Evolutionary conservation across 2,888 invertebrate genomes (phyloP).

Genomic region (Yponomeuta sedellus): DNA sequence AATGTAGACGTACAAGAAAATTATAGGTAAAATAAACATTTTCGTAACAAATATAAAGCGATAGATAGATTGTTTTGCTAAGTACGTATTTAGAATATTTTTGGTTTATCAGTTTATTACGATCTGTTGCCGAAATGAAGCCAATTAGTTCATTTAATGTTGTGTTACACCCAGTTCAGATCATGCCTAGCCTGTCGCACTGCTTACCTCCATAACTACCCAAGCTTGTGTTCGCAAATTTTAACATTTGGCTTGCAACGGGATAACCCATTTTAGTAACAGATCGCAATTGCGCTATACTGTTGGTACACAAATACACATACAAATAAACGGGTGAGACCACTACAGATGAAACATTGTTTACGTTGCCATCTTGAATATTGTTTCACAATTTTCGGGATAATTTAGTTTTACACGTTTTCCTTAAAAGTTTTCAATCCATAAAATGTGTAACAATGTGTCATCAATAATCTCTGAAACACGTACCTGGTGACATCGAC

Average conservation of each 20-base stretch:
- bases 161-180: conserved; percentile 71
- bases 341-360: neutral
- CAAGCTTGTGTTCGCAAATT: conserved; percentile 23
- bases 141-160: conserved; percentile 49
- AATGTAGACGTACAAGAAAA: conserved; percentile 27
- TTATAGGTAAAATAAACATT: neutral
- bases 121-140: conserved; percentile 76
- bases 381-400: no score
- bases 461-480: neutral
- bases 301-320: conserved; percentile 39
- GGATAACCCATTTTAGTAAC: conserved; percentile 71
- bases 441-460: conserved; percentile 3
- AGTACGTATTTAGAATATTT: neutral
- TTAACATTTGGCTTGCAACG: conserved; percentile 35
- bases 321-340: neutral
- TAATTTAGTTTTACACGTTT: no score
- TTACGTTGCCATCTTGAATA: no score
- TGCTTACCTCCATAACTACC: conserved; percentile 23
- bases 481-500: conserved; percentile 14
- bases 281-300: conserved; percentile 62
- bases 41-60: conserved; percentile 5
- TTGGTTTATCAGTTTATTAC: conserved; percentile 49
- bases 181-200: conserved; percentile 35
- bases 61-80: conserved; percentile 4
- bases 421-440: no score